phyloP scores from a whole-genome alignment of 2,113 vertebrate genomes.

The Petrocephalus zakoni region DNA sequence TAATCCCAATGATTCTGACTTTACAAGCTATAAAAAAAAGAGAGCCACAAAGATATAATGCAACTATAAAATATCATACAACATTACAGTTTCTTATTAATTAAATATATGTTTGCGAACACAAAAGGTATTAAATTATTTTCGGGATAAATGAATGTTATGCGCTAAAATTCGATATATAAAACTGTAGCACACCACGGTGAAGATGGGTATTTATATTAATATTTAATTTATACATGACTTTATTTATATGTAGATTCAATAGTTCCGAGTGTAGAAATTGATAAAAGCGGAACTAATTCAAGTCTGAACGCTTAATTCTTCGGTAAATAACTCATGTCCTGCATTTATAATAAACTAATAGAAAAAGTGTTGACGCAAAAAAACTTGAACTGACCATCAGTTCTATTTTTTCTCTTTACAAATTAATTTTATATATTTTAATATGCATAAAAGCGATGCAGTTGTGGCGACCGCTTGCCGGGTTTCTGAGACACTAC shows the following conservation, averaged over 20 bases:
- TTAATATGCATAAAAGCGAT: background rate
- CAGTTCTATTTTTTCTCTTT: too few relatives aligned
- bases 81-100: constrained; percentile 49
- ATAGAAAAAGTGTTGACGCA: background rate
- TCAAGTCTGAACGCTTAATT: background rate
- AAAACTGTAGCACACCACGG: background rate
- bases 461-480: background rate
- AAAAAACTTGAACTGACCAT: background rate
- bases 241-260: background rate
- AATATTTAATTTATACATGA: background rate
- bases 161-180: constrained; percentile 32
- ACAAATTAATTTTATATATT: background rate
- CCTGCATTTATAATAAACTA: background rate
- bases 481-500: background rate
- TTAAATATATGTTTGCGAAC: constrained; percentile 47
- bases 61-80: constrained; percentile 37
- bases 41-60: constrained; percentile 41
- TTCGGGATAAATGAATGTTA: constrained; percentile 39
- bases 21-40: constrained; percentile 37
- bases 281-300: background rate
- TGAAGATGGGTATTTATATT: background rate
- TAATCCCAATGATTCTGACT: constrained; percentile 37
- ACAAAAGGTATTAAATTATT: constrained; percentile 59
- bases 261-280: background rate
- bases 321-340: background rate